A percentile compares a stretch with the other conserved stretches of the same genome.
Conservation (phyloP, 2,888 invertebrate species). For the Leptopilina myrica region DNA sequence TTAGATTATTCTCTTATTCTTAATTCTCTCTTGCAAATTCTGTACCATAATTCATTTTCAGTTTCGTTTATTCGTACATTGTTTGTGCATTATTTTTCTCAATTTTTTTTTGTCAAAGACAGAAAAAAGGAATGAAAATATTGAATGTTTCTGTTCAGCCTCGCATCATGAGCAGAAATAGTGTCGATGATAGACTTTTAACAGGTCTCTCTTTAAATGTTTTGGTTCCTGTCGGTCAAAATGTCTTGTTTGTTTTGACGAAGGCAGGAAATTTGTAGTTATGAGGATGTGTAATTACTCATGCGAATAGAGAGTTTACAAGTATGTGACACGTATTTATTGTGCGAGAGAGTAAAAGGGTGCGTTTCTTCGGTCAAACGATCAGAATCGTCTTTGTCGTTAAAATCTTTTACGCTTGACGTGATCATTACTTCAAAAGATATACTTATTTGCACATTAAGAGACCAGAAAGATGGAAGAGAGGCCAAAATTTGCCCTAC, state of each 20-base stretch:
- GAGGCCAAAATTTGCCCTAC: conserved; percentile 44
- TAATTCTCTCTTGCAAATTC: too few species aligned
- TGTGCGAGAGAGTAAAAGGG: not conserved
- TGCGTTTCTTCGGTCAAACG: conserved; percentile 37
- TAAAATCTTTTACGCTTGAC: conserved; percentile 43
- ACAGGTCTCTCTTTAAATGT: conserved; percentile 20
- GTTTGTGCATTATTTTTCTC: too few species aligned
- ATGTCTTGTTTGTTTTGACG: conserved; percentile 33
- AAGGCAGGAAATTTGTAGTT: conserved; percentile 45
- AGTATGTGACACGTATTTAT: not conserved
- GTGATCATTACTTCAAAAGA: not conserved
- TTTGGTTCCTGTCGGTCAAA: conserved; percentile 21
- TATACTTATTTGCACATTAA: conserved; percentile 16
- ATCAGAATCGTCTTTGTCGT: conserved; percentile 41
- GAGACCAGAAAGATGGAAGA: not conserved
- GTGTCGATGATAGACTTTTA: conserved; percentile 10
- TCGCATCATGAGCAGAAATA: not conserved
- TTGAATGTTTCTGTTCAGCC: not conserved
- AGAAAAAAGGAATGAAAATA: too few species aligned
- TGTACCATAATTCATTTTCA: too few species aligned
- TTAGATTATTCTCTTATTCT: not conserved
- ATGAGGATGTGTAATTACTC: conserved; percentile 45
- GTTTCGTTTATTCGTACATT: too few species aligned
- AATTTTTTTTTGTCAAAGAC: too few species aligned
- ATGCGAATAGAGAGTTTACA: conserved; percentile 24